Percentiles rank a stretch among this genome's conserved stretches.
phyloP scores from a whole-genome alignment of 2,113 vertebrate genomes.

The Dermatemys mawii region DNA sequence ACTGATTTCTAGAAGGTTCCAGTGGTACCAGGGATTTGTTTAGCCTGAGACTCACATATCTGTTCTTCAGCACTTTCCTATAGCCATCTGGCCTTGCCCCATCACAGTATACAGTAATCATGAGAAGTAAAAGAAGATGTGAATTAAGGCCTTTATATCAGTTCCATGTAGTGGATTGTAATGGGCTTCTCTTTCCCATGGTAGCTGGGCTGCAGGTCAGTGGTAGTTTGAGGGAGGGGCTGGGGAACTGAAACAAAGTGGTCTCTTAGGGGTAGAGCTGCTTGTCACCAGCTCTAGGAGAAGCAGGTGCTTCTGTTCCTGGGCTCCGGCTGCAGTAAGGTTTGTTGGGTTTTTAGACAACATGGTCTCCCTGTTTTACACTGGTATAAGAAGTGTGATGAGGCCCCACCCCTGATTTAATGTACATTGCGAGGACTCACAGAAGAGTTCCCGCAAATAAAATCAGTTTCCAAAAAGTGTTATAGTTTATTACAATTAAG shows the following conservation, averaged over 20 bases:
- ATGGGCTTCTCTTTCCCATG: background rate
- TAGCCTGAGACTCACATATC: too few species aligned
- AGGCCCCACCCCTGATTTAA: background rate
- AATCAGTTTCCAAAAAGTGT: background rate
- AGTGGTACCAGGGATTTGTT: too few species aligned
- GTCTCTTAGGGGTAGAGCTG: background rate
- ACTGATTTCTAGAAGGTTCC: too few species aligned
- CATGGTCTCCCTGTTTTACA: background rate
- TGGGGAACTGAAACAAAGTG: background rate
- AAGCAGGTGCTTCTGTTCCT: background rate
- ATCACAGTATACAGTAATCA: background rate
- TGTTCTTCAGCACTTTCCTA: too few species aligned
- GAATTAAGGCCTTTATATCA: background rate
- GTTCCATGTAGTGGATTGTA: background rate
- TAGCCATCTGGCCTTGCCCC: too few species aligned
- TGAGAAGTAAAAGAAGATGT: background rate
- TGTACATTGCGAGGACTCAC: rapidly evolving
- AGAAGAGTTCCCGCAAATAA: background rate
- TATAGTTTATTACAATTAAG: background rate
- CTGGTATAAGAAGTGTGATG: background rate
- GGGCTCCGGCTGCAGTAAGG: background rate
- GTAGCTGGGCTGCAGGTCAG: background rate
- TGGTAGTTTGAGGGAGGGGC: background rate
- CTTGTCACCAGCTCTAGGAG: background rate
- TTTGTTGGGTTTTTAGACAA: background rate